Percentiles rank a stretch among this genome's conserved stretches.
Conservation (phyloP, 2,113 vertebrate species). For the Apistogramma diplotaenia region DNA sequence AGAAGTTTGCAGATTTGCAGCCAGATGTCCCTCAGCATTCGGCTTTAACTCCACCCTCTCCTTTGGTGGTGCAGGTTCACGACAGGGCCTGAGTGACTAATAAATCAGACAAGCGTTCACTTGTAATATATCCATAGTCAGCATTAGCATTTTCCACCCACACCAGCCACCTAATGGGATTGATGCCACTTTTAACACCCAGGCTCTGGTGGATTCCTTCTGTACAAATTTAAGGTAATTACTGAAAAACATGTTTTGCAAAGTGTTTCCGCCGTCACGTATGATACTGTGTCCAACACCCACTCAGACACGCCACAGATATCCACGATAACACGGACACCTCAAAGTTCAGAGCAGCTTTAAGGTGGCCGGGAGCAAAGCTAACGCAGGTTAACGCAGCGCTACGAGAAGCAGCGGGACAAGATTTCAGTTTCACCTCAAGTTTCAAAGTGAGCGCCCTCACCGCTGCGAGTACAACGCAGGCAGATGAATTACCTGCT, state of each 20-base stretch:
- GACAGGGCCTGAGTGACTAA: background rate
- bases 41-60: slow-evolving; percentile 38
- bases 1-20: slow-evolving; percentile 47
- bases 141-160: background rate
- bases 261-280: background rate
- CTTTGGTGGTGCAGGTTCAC: slow-evolving; percentile 12
- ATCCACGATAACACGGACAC: background rate
- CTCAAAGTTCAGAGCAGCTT: slow-evolving; percentile 7
- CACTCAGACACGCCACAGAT: background rate
- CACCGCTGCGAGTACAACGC: background rate
- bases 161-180: slow-evolving; percentile 5
- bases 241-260: background rate
- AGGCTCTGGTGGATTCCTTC: background rate
- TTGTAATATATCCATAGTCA: slow-evolving; percentile 2
- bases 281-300: background rate
- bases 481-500: background rate
- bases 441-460: slow-evolving; percentile 7
- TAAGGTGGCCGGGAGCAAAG: background rate
- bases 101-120: slow-evolving; percentile 30
- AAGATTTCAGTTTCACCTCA: background rate
- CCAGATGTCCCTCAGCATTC: slow-evolving; percentile 45
- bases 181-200: slow-evolving; percentile 1
- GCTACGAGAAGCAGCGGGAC: background rate
- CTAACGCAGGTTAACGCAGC: slow-evolving; percentile 23
- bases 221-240: background rate